Base-by-base conservation (phyloP, 2,888 invertebrate genomes). In the Hypomecis punctinalis region DNA sequence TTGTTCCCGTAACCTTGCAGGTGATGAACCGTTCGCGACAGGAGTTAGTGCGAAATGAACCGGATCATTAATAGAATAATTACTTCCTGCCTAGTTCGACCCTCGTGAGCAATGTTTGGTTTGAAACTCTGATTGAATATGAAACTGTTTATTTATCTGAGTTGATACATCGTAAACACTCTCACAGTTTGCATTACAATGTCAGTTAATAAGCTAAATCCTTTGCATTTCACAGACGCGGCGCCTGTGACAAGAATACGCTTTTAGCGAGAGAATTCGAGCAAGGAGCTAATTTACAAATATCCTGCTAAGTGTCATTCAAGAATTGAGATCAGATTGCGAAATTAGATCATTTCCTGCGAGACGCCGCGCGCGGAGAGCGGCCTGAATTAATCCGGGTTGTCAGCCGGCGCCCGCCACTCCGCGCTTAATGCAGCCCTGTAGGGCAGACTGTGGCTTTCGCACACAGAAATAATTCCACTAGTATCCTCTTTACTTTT, bases 301-400 rank as follows among this genome's bases (percentile, higher is more conserved):
- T 68, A 71, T 65, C 63, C 67, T 60, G 67, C 60, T 60, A 62
- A 67, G 66, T 72, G 72, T 62, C 72, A 68, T 55, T 47, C 61
- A 51, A 49, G 67, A 63, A 57, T 61, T 61, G 53, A 66, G 68
- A 66, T 70, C 68, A 52, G 67, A 67, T 67, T 46, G 66, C 48
- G 67, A 63, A 70, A 67, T 68, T 63, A 66, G 68, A 72, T 64
- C 55, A 58, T 68, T 66, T 61, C 66, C 66, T 67, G 68, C 51
- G 70, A 63, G 67, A 59, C 57, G 49, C 59, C 59, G 63, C 59
- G 60, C 43, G 36, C 39, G 56, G 37, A 65, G 52, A 58, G 58
- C 58, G 43, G n/a, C 46, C 63, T 58, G 39, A 66, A 69, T 71
- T 61, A 71, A 66, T 69, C 62, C 59, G 59, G 33, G 53, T 42